Percentiles rank a stretch among this genome's conserved stretches.
These are phyloP conservation scores for Aphidius ervi DNA, from an alignment of 1,140 invertebrate species.

Conservation along the genomic window DNA sequence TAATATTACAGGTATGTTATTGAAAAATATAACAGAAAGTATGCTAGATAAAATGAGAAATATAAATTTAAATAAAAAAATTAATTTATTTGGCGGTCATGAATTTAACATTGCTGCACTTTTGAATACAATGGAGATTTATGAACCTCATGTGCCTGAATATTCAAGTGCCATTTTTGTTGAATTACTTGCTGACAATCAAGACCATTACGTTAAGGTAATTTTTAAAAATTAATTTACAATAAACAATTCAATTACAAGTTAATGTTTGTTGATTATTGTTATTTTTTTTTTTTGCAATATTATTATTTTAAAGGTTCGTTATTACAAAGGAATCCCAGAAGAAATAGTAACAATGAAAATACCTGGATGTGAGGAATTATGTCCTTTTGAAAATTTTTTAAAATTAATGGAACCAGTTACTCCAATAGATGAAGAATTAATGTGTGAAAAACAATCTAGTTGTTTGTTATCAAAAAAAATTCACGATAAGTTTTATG, in stretches of 20 bases:
- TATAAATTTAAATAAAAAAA: conserved; percentile 45
- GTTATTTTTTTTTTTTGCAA: background rate
- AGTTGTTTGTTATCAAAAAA: too few relatives aligned
- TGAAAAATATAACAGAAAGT: conserved; percentile 56
- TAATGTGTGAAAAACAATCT: conserved; percentile 23
- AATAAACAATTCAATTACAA: background rate
- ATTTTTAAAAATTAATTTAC: background rate
- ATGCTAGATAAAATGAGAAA: conserved; percentile 37
- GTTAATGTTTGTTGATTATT: background rate
- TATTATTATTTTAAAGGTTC: conserved; percentile 13
- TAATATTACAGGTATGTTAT: conserved; percentile 47
- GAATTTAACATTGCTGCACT: conserved; percentile 68
- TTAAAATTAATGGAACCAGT: conserved; percentile 32
- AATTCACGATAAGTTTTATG: too few relatives aligned
- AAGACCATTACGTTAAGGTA: conserved; percentile 31
- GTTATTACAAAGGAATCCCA: conserved; percentile 25
- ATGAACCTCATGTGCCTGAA: conserved; percentile 56
- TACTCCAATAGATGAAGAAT: conserved; percentile 28
- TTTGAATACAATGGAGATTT: conserved; percentile 61
- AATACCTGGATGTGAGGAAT: conserved; percentile 33
- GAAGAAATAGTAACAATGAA: conserved; percentile 25
- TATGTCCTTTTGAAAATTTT: conserved; percentile 42
- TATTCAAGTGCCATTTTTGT: conserved; percentile 53
- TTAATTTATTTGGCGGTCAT: conserved; percentile 63
- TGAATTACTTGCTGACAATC: conserved; percentile 33